A percentile compares a stretch with the other conserved stretches of the same genome.
Conservation (phyloP, 2,797 vertebrate genomes). For the Cyclopterus lumpus region DNA sequence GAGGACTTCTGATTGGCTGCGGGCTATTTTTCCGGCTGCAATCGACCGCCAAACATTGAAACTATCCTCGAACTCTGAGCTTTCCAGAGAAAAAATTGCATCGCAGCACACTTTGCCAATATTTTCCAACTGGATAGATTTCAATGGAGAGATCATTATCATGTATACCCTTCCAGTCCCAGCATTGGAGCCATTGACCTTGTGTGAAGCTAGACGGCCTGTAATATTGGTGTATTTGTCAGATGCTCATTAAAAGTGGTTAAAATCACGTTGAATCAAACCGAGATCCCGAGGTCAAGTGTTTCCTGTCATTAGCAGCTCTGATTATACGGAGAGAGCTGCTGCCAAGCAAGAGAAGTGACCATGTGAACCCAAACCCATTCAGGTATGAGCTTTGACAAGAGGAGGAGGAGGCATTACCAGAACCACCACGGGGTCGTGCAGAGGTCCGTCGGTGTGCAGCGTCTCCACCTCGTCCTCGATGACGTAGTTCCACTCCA, state of each 20-base stretch:
- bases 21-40: too few relatives aligned
- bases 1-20: too few relatives aligned
- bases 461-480: conserved; percentile 91
- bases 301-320: background rate
- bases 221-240: background rate
- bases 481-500: conserved; percentile 95
- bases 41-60: too few relatives aligned
- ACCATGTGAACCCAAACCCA: background rate
- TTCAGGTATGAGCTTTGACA: background rate
- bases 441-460: conserved; percentile 93
- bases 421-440: conserved; percentile 93
- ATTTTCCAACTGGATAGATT: too few relatives aligned
- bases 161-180: background rate
- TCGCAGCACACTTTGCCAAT: too few relatives aligned
- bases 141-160: background rate
- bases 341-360: too few relatives aligned
- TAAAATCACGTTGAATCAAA: background rate
- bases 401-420: conserved; percentile 77
- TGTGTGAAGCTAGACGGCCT: background rate
- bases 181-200: background rate
- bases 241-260: background rate
- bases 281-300: background rate
- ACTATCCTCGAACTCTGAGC: too few relatives aligned
- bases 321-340: background rate
- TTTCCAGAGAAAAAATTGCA: too few relatives aligned